Conservation (phyloP, 92 coral and sea anemone species). For the Actinernus sp. region DNA sequence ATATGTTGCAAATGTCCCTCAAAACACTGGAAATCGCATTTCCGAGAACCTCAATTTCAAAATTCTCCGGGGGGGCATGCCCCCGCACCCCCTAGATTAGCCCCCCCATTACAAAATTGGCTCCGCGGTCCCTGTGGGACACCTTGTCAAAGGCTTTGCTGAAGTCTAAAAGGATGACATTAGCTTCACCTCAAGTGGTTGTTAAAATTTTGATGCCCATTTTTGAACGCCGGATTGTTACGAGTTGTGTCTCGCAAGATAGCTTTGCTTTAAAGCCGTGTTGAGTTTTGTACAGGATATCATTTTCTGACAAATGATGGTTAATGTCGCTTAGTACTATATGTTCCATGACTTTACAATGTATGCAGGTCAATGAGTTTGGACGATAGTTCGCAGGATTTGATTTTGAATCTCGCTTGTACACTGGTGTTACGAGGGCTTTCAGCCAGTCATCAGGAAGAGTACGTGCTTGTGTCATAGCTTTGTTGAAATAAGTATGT, state of each 20-base stretch:
- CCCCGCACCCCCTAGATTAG: too few species aligned
- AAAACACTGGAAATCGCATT: too few species aligned
- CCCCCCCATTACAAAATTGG: too few species aligned
- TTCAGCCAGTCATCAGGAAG: not conserved
- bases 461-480: slow-evolving; percentile 1
- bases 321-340: slow-evolving; percentile 34
- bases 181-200: too few species aligned
- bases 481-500: slow-evolving; percentile 6
- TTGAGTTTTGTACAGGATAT: slow-evolving; percentile 13
- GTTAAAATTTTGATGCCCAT: too few species aligned
- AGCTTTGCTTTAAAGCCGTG: slow-evolving; percentile 22
- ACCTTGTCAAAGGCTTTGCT: too few species aligned
- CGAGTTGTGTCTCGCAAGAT: slow-evolving; percentile 42
- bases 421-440: not conserved
- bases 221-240: too few species aligned
- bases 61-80: too few species aligned
- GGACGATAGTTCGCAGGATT: slow-evolving; percentile 22
- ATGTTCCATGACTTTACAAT: slow-evolving; percentile 49
- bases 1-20: too few species aligned
- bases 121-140: too few species aligned
- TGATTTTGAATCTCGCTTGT: slow-evolving; percentile 4
- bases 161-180: too few species aligned
- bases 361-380: slow-evolving; percentile 20
- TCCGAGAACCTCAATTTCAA: too few species aligned
- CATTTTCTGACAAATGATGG: slow-evolving; percentile 22